Conservation (phyloP, 2,797 vertebrate species). For the Mastacembelus armatus region DNA sequence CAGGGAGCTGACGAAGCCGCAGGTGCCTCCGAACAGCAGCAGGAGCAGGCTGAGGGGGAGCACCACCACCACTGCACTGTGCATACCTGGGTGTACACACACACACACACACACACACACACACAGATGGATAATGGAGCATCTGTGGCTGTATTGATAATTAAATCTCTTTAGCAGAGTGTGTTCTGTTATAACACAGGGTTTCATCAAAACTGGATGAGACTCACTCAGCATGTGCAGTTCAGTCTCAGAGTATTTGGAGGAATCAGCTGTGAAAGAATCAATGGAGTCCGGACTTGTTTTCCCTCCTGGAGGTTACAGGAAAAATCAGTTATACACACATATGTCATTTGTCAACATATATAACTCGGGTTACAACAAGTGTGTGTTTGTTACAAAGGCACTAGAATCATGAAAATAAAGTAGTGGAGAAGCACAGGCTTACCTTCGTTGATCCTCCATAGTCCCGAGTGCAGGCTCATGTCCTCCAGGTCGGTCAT, state of each 20-base stretch:
- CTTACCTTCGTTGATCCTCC: conserved; percentile 83
- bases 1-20: conserved; percentile 84
- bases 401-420: no score
- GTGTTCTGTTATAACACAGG: not conserved
- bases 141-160: conserved; percentile 19
- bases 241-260: conserved; percentile 71
- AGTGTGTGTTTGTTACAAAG: no score
- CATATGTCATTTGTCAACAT: no score
- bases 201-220: conserved; percentile 6
- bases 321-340: not conserved
- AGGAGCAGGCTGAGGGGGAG: conserved; percentile 86
- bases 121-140: conserved; percentile 25
- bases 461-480: conserved; percentile 84
- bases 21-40: conserved; percentile 83
- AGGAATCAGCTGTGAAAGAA: conserved; percentile 66
- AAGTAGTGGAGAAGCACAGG: not conserved
- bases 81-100: conserved; percentile 76
- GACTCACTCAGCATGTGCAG: conserved; percentile 83
- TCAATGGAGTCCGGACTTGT: conserved; percentile 39
- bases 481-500: conserved; percentile 61
- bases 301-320: conserved; percentile 65
- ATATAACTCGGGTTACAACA: not conserved
- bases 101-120: conserved; percentile 19
- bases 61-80: conserved; percentile 79
- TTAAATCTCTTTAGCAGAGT: conserved; percentile 30